Conservation (phyloP, 2,113 vertebrate genomes). For the Nettapus auritus region DNA sequence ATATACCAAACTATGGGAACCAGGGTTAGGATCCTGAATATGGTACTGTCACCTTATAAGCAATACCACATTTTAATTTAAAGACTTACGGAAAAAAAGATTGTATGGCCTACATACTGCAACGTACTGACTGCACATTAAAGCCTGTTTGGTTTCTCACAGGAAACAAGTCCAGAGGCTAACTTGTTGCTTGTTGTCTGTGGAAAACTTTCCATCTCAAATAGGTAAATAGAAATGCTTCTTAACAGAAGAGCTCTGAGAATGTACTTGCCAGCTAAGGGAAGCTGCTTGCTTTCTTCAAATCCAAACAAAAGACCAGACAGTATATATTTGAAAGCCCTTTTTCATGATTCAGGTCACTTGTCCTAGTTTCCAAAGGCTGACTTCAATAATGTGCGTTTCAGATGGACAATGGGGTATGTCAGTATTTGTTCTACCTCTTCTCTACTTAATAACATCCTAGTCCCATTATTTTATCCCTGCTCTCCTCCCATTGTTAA, state of each 20-base stretch:
- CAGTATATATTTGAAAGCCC: constrained; percentile 52
- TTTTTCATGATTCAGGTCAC: constrained; percentile 56
- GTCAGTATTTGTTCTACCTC: constrained; percentile 61
- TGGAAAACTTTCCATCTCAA: constrained; percentile 16
- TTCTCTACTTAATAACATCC: constrained; percentile 23
- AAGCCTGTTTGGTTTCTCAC: neutral
- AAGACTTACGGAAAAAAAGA: too few relatives aligned
- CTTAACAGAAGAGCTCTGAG: neutral
- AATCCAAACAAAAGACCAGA: constrained; percentile 47
- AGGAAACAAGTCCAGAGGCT: neutral
- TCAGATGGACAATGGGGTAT: constrained; percentile 45
- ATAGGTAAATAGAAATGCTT: neutral
- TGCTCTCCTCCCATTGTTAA: constrained; percentile 34
- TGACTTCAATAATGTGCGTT: constrained; percentile 26
- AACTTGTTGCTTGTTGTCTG: neutral
- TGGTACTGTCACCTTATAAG: neutral
- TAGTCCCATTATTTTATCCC: constrained; percentile 42
- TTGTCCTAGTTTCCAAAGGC: constrained; percentile 65
- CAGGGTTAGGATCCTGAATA: neutral
- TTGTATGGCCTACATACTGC: neutral
- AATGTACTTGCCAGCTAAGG: neutral
- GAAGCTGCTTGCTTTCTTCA: constrained; percentile 35
- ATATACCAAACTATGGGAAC: neutral
- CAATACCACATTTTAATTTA: neutral
- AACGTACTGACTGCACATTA: neutral